Percentiles rank a stretch among this genome's conserved stretches.
Evolutionary conservation across 2,113 vertebrate genomes (phyloP).

Genomic region (Egretta garzetta): DNA sequence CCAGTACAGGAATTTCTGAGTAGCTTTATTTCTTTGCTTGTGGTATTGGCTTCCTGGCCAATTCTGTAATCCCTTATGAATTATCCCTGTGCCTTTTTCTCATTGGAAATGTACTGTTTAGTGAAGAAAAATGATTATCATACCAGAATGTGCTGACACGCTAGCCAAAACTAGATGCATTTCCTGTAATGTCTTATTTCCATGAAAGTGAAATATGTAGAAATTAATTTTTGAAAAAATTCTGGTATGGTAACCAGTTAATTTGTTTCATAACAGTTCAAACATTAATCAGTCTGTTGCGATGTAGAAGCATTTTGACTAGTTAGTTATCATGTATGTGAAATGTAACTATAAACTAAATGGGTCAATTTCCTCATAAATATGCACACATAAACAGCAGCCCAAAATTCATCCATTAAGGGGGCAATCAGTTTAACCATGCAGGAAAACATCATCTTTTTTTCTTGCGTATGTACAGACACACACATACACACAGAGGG

Average conservation of each 20-base stretch:
- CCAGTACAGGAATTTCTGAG: neutral
- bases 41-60: neutral
- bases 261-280: neutral
- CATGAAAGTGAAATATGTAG: neutral
- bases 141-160: neutral
- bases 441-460: neutral
- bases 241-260: neutral
- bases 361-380: neutral
- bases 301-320: neutral
- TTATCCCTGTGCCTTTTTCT: neutral
- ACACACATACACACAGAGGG: neutral
- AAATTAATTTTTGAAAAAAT: slow-evolving; percentile 16
- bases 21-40: neutral
- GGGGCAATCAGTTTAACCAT: neutral
- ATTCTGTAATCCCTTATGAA: neutral
- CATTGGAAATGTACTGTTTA: neutral
- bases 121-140: slow-evolving; percentile 16
- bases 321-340: neutral
- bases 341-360: neutral
- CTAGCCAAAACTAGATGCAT: neutral
- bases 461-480: neutral
- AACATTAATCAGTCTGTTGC: neutral
- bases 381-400: neutral
- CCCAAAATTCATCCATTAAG: neutral
- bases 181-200: neutral